Evolutionary conservation across 2,113 vertebrate species (phyloP).

Genomic region (Struthidea cinerea): DNA sequence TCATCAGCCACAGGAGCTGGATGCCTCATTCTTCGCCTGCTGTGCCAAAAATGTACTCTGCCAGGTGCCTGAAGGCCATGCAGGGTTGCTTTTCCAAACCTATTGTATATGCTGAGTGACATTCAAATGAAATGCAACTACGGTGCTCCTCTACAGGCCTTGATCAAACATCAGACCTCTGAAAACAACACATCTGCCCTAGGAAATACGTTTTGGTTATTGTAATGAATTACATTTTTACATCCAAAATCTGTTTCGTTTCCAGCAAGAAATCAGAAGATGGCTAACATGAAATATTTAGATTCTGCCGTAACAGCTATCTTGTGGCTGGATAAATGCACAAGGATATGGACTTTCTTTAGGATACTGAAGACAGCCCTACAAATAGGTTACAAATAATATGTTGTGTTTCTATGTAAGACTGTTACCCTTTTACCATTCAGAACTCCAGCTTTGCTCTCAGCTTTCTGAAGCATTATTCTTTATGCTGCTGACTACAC

Average conservation of each 20-base stretch:
- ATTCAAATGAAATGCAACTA: not conserved
- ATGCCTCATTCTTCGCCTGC: not conserved
- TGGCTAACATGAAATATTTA: not conserved
- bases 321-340: not conserved
- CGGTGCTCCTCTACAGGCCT: not conserved
- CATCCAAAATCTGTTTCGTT: not conserved
- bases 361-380: not conserved
- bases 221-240: not conserved
- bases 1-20: not conserved
- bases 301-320: not conserved
- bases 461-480: not conserved
- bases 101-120: not conserved
- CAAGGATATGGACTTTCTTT: not conserved
- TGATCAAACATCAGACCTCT: not conserved
- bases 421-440: not conserved
- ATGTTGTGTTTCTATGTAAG: not conserved
- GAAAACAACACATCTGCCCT: not conserved
- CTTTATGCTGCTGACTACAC: not conserved
- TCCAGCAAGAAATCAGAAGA: not conserved
- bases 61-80: not conserved
- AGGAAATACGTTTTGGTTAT: not conserved
- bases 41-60: not conserved
- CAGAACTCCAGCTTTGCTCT: not conserved
- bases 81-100: not conserved
- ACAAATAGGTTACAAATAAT: not conserved